Conservation (phyloP, 2,888 invertebrate genomes). For the Chalcosyrphus nemorum region DNA sequence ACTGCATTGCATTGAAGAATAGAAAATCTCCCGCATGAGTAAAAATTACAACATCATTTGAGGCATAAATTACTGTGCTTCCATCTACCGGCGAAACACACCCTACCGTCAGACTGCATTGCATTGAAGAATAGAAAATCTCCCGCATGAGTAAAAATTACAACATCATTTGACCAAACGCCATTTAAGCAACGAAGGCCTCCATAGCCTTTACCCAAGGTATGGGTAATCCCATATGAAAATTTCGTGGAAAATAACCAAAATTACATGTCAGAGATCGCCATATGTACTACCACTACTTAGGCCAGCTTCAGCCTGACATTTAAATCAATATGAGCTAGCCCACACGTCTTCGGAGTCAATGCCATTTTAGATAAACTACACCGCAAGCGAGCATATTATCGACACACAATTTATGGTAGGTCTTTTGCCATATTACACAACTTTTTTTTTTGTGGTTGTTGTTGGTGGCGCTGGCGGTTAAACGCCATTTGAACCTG, state of each 20-base stretch:
- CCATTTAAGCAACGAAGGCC: conserved; percentile 41
- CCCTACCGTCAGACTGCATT: too few species aligned
- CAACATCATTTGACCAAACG: not conserved
- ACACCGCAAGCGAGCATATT: conserved; percentile 38
- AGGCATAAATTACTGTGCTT: too few species aligned
- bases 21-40: too few species aligned
- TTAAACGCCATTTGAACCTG: conserved; percentile 51
- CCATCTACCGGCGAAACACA: too few species aligned
- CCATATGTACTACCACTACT: conserved; percentile 27
- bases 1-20: too few species aligned
- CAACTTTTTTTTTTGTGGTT: too few species aligned
- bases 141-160: too few species aligned
- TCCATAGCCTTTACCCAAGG: too few species aligned
- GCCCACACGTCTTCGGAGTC: conserved; percentile 67
- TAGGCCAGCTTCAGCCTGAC: conserved; percentile 55
- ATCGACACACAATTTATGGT: conserved; percentile 35
- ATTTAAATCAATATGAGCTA: conserved; percentile 55
- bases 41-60: too few species aligned
- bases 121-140: too few species aligned
- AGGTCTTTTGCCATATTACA: conserved; percentile 56
- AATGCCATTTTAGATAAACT: conserved; percentile 61
- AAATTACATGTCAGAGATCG: conserved; percentile 13
- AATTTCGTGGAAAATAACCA: conserved; percentile 22
- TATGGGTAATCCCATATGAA: conserved; percentile 17
- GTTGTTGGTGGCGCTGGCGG: conserved; percentile 34